These are phyloP conservation scores for Prionailurus bengalensis DNA, from an alignment of 2,113 vertebrate species.

Conservation along the genomic window DNA sequence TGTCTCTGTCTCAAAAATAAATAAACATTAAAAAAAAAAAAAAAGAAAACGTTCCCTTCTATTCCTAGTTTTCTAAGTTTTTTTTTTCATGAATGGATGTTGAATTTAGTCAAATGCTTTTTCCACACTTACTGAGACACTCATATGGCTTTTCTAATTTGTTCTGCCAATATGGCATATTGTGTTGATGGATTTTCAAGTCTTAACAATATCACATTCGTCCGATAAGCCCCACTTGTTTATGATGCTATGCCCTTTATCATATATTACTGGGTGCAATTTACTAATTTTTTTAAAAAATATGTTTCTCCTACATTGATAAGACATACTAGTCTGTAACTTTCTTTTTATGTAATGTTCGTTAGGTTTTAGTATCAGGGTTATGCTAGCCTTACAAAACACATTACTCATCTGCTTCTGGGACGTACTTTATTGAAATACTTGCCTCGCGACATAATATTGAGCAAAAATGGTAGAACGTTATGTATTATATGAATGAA, in stretches of 20 bases:
- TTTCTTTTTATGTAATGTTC: background rate
- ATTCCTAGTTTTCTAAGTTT: background rate
- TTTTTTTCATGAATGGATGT: background rate
- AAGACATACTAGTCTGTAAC: background rate
- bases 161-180: background rate
- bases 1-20: too few species aligned
- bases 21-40: too few species aligned
- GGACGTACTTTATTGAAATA: conserved; percentile 22
- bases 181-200: background rate
- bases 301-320: background rate
- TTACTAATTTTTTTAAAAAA: background rate
- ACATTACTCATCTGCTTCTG: background rate
- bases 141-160: background rate
- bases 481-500: background rate
- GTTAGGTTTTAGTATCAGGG: background rate
- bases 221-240: background rate
- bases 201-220: background rate
- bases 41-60: background rate
- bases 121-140: background rate
- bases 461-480: background rate
- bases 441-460: background rate
- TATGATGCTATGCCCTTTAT: background rate
- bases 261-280: background rate
- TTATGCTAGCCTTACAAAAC: conserved; percentile 24
- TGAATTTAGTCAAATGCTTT: conserved; percentile 5